Conservation (phyloP, 2,113 vertebrate species). For the Gasterosteus aculeatus region DNA sequence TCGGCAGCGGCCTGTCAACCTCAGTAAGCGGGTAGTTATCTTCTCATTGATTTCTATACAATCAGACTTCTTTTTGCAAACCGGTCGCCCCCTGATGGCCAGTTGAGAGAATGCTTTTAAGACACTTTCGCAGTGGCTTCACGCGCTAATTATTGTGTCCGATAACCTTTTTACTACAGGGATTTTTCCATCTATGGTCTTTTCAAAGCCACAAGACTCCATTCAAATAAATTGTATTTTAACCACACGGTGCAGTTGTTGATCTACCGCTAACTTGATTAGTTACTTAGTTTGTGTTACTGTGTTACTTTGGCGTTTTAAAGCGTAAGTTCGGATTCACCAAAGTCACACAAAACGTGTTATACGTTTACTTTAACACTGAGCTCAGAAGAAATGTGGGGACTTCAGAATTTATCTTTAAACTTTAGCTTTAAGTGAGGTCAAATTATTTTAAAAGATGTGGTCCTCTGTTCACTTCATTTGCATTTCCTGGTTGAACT, state of each 20-base stretch:
- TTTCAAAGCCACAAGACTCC: background rate
- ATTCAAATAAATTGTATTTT: background rate
- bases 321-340: too few species aligned
- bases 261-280: background rate
- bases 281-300: background rate
- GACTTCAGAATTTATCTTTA: background rate
- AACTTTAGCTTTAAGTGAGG: background rate
- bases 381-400: background rate
- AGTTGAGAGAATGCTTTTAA: background rate
- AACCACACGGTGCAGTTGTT: background rate
- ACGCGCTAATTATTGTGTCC: background rate
- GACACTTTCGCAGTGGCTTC: background rate
- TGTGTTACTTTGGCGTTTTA: background rate
- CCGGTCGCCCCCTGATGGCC: background rate
- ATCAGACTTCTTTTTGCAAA: background rate
- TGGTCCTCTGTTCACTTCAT: background rate
- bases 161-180: background rate
- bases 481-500: background rate
- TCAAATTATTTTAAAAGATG: background rate
- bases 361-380: background rate
- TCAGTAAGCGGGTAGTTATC: background rate
- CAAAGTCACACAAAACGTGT: too few species aligned
- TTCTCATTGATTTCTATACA: background rate
- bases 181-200: background rate
- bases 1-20: too few species aligned